phyloP scores from a whole-genome alignment of 2,113 vertebrate species.

The Deroptyus accipitrinus region DNA sequence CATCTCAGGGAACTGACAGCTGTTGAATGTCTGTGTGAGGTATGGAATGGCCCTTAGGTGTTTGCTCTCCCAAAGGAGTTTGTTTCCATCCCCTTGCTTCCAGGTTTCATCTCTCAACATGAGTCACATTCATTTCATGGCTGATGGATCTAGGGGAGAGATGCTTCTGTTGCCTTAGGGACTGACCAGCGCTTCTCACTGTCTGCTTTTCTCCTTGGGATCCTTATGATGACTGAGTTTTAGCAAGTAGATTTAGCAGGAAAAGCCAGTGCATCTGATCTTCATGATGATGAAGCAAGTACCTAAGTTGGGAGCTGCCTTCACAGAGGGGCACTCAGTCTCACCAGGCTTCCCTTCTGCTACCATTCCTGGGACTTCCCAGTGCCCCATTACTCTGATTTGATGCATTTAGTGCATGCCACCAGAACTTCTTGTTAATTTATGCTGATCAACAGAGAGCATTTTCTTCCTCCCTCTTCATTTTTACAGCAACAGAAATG shows the following conservation, averaged over 20 bases:
- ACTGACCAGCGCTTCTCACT: background rate
- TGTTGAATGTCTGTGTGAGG: background rate
- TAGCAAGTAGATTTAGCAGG: background rate
- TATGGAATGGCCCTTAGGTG: background rate
- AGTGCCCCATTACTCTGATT: background rate
- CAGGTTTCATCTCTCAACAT: background rate
- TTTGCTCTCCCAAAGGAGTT: background rate
- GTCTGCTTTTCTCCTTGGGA: background rate
- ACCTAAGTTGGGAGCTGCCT: background rate
- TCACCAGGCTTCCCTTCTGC: background rate
- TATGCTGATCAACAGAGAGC: background rate
- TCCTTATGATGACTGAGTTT: background rate
- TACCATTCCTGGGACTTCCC: background rate
- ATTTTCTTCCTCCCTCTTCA: background rate
- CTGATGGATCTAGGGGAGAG: background rate
- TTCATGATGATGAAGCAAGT: background rate
- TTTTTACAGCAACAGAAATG: background rate
- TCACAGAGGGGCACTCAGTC: background rate
- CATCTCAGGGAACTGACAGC: background rate
- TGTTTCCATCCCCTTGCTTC: background rate
- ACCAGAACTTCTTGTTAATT: background rate
- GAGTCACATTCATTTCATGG: accelerated
- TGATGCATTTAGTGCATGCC: background rate
- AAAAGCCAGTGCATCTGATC: background rate
- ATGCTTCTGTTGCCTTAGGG: background rate